Conservation (phyloP, 2,113 vertebrate genomes). For the Alethe diademata region DNA sequence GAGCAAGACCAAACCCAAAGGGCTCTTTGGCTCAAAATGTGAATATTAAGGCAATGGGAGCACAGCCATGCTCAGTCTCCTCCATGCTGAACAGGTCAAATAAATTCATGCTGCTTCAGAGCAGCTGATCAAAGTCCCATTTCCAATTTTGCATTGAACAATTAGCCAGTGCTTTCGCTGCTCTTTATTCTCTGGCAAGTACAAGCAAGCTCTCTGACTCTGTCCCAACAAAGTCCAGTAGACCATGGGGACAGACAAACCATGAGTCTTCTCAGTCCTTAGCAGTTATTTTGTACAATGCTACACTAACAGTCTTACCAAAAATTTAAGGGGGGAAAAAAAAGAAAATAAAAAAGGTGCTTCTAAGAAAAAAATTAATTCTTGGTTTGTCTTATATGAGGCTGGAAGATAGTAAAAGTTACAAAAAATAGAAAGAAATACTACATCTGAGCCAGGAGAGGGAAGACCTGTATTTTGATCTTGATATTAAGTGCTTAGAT, state of each 20-base stretch:
- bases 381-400: not conserved
- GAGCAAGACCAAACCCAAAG: not conserved
- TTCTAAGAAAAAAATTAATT: not conserved
- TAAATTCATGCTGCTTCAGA: not conserved
- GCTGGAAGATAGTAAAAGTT: not conserved
- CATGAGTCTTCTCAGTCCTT: not conserved
- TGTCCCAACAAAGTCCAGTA: not conserved
- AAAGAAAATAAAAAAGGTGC: too few relatives aligned
- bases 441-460: not conserved
- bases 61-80: accelerated
- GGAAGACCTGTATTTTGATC: not conserved
- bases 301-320: not conserved
- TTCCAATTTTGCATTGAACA: not conserved
- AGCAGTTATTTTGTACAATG: not conserved
- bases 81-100: not conserved
- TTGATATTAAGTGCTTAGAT: not conserved
- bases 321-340: too few relatives aligned
- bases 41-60: not conserved
- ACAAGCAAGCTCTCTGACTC: not conserved
- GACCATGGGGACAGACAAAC: not conserved
- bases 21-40: accelerated
- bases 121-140: not conserved
- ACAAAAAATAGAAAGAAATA: not conserved
- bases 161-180: not conserved
- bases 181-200: not conserved